Percentiles rank a stretch among this genome's conserved stretches.
phyloP scores from a whole-genome alignment of 30 jellyfish, hydroid and myxozoan genomes.

The Phacellophora camtschatica region DNA sequence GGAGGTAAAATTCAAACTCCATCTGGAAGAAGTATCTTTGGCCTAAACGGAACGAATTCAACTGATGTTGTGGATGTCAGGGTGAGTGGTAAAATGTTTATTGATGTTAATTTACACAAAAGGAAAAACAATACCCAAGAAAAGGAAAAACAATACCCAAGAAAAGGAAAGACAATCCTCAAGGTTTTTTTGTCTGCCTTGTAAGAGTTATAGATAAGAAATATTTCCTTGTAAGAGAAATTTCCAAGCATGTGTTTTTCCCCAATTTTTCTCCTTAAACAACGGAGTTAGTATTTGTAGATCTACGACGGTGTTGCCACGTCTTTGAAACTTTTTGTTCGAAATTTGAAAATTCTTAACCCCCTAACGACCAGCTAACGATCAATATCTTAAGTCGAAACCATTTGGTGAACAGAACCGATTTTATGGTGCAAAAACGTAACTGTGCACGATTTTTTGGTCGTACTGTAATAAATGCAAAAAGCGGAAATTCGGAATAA shows the following conservation, averaged over 20 bases:
- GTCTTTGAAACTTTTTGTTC: too few species aligned
- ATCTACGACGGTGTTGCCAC: too few species aligned
- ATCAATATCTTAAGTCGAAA: too few species aligned
- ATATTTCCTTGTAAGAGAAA: background rate
- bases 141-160: background rate
- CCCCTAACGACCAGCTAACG: too few species aligned
- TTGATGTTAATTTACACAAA: too few species aligned
- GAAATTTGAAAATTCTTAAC: background rate
- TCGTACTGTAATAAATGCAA: background rate
- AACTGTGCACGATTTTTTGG: too few species aligned
- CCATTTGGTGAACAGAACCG: too few species aligned
- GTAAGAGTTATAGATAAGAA: background rate
- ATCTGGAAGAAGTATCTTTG: slow-evolving; percentile 17
- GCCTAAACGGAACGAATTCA: background rate
- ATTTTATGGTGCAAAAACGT: too few species aligned
- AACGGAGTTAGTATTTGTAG: too few species aligned
- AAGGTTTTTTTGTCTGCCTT: background rate
- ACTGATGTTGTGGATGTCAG: background rate
- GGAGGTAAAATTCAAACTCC: slow-evolving; percentile 37
- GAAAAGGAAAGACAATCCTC: background rate
- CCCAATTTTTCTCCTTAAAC: background rate
- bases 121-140: background rate
- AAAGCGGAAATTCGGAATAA: background rate
- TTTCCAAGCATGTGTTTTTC: background rate
- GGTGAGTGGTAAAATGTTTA: background rate